Base-by-base conservation (phyloP, 2,888 invertebrate species). In the Xanthostigma xanthostigma region DNA sequence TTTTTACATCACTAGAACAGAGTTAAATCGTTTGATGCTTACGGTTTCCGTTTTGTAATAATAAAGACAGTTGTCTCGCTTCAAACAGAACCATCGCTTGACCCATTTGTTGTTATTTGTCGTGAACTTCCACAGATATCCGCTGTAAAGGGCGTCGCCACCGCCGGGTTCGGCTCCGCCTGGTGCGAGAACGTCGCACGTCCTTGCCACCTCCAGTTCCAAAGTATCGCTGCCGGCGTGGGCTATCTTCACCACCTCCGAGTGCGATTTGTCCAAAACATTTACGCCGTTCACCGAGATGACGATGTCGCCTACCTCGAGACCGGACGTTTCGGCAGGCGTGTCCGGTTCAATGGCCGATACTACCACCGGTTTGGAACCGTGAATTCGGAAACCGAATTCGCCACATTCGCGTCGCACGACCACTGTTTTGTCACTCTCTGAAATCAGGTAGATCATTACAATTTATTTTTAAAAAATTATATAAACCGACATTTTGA, bases 371-470 rank as follows among this genome's bases (percentile, higher is more conserved):
- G 95, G 95, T 60, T 90, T 88, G 50, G 91, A 90, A 33, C 94
- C 94, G 59, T 94, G 91, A 61, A 96, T 93, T 52, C 95, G 80
- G 66, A 96, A 93, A 11, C 94, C 94, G 64, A 93, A 95, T 63
- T 93, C 94, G 37, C 89, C 89, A 27, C 84, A 81, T 57, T 86
- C 84, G 46, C 88, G 79, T 54, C 81, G 79, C 5, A 92, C 86
- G 47, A 84, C 75, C 36, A 93, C 85, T 13, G 83, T 83, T 67
- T 92, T 91, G 70, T 92, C 91, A 60, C 87, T 84, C 66, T 89
- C 92, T 92, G 69, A 6, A 71, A 64, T 54, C 41, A 52, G 17
- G 2, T 17, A 17, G 17, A 17, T 17, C 27, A 27, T 27, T 27
- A 27, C 5, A 27, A 27, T 27, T 27, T 27, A 27, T 27, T 27